phyloP scores from a whole-genome alignment of 2,888 invertebrate genomes.

The Hemistola chrysoprasaria region DNA sequence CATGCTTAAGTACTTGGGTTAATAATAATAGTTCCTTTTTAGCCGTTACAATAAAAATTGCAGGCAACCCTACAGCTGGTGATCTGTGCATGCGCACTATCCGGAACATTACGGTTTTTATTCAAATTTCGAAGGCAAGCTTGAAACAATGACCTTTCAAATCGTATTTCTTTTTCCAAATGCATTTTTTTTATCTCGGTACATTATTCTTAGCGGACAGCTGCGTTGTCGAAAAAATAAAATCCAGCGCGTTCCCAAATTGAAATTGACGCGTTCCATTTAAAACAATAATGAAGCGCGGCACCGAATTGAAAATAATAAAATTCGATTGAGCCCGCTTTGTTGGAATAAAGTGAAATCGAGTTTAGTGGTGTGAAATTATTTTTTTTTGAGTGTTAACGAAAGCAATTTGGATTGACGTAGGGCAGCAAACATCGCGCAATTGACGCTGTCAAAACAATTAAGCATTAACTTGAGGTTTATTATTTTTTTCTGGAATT shows the following conservation, averaged over 20 bases:
- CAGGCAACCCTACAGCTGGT: conserved; percentile 54
- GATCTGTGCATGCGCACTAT: conserved; percentile 53
- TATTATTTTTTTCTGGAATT: conserved; percentile 6
- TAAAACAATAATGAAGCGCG: conserved; percentile 69
- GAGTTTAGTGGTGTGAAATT: conserved; percentile 27
- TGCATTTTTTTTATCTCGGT: conserved; percentile 41
- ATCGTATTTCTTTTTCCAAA: conserved; percentile 21
- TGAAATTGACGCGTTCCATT: conserved; percentile 78
- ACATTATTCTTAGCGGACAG: conserved; percentile 52
- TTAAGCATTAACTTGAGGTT: neutral
- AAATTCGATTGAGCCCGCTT: conserved; percentile 59
- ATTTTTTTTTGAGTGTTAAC: neutral
- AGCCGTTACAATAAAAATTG: conserved; percentile 34
- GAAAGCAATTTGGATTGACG: conserved; percentile 3
- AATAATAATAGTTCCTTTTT: conserved; percentile 24
- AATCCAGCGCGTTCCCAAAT: conserved; percentile 62
- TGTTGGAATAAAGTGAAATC: conserved; percentile 40
- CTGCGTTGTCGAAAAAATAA: conserved; percentile 57
- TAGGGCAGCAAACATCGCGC: conserved; percentile 1
- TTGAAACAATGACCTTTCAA: conserved; percentile 38
- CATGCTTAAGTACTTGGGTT: conserved; percentile 28
- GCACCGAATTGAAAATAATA: conserved; percentile 69
- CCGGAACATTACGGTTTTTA: conserved; percentile 79
- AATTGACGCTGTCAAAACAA: conserved; percentile 10
- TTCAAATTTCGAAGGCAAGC: conserved; percentile 62